Conservation (phyloP, 2,113 vertebrate species). For the Penelope pileata region DNA sequence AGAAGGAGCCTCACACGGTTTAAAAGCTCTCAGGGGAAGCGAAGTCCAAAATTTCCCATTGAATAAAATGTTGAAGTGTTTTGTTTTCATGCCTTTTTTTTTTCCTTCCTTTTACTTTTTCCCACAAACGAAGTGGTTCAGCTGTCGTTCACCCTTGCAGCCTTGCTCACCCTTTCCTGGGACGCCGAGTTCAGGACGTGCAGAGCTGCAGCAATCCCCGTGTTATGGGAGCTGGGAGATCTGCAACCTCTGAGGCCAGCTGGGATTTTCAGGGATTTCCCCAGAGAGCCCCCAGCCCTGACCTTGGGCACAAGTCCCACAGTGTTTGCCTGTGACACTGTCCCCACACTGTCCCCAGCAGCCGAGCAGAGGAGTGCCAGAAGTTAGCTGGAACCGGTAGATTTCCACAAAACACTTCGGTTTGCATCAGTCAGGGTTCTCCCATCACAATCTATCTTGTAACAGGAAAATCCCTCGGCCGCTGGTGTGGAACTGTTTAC, state of each 20-base stretch:
- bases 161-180: not conserved
- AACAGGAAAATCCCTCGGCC: not conserved
- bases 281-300: not conserved
- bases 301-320: rapidly evolving
- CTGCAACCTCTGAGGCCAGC: rapidly evolving
- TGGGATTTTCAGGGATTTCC: not conserved
- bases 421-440: not conserved
- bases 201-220: not conserved
- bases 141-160: not conserved
- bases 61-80: not conserved
- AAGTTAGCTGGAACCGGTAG: not conserved
- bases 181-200: not conserved
- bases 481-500: not conserved
- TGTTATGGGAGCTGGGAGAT: rapidly evolving
- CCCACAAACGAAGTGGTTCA: not conserved
- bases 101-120: not conserved
- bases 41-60: not conserved
- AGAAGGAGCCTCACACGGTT: not conserved
- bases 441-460: not conserved
- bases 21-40: not conserved
- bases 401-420: not conserved
- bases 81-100: not conserved
- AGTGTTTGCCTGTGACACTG: rapidly evolving
- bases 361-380: not conserved
- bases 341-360: rapidly evolving